phyloP scores from a whole-genome alignment of 1,140 invertebrate species.

The Leptinotarsa lineolata region DNA sequence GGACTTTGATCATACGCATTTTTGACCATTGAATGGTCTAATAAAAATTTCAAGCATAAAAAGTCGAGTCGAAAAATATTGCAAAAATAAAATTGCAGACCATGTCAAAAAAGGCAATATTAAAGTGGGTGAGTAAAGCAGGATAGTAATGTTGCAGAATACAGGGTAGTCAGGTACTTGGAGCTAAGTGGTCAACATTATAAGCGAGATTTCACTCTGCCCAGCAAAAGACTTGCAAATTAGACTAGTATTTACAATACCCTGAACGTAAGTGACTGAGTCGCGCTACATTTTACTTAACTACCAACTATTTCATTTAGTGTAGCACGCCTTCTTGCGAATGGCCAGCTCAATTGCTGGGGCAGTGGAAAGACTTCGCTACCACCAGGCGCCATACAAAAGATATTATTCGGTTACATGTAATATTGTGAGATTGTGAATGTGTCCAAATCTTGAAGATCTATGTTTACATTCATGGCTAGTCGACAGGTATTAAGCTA shows the following conservation, averaged over 20 bases:
- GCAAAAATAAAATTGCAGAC: slow-evolving; percentile 38
- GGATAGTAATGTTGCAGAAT: slow-evolving; percentile 27
- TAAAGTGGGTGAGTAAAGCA: slow-evolving; percentile 24
- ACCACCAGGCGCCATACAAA: slow-evolving; percentile 48
- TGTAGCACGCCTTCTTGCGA: slow-evolving; percentile 27
- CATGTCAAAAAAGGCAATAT: slow-evolving; percentile 25
- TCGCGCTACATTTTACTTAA: slow-evolving; percentile 38
- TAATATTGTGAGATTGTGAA: slow-evolving; percentile 28
- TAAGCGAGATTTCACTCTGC: slow-evolving; percentile 26
- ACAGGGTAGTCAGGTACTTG: slow-evolving; percentile 50
- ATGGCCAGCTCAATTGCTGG: slow-evolving; percentile 28
- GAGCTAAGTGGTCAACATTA: slow-evolving; percentile 32
- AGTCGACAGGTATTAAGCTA: neutral
- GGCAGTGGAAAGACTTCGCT: slow-evolving; percentile 41
- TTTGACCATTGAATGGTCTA: too few relatives aligned
- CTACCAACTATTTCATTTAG: slow-evolving; percentile 7
- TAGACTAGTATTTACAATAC: slow-evolving; percentile 59
- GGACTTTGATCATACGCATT: neutral
- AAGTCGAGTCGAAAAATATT: slow-evolving; percentile 16
- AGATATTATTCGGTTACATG: slow-evolving; percentile 51
- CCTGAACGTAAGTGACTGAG: slow-evolving; percentile 54
- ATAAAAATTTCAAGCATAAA: neutral
- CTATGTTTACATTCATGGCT: neutral
- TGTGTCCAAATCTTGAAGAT: slow-evolving; percentile 18
- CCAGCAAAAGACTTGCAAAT: slow-evolving; percentile 40